Conservation (phyloP, 2,888 invertebrate species). For the Cryptophagus acutangulus region DNA sequence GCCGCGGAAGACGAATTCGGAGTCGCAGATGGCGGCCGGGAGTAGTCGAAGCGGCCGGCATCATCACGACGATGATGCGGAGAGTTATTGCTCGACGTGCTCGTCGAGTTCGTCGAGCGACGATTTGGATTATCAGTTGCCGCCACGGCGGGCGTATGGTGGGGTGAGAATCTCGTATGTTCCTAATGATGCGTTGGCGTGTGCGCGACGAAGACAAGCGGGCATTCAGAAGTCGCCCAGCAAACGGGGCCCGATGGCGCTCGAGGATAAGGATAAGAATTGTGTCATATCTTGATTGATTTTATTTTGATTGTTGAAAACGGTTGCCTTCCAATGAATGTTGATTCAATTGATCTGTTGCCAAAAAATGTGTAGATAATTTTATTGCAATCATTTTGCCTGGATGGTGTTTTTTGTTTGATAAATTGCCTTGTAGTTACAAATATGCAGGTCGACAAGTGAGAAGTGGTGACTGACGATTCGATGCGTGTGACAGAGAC, state of each 20-base stretch:
- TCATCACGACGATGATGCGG: constrained; percentile 58
- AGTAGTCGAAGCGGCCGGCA: constrained; percentile 24
- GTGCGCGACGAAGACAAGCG: constrained; percentile 65
- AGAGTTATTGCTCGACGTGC: constrained; percentile 86
- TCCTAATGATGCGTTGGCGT: constrained; percentile 84
- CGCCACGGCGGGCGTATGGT: constrained; percentile 77
- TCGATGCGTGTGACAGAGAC: too few relatives aligned
- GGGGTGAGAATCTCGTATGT: constrained; percentile 90
- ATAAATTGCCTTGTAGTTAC: too few relatives aligned
- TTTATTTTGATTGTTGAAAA: too few relatives aligned
- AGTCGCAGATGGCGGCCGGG: constrained; percentile 36
- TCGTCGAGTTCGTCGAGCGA: constrained; percentile 82
- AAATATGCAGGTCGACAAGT: too few relatives aligned
- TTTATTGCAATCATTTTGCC: too few relatives aligned
- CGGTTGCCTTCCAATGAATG: too few relatives aligned
- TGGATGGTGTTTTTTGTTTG: too few relatives aligned
- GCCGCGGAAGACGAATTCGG: constrained; percentile 41
- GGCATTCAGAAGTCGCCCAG: constrained; percentile 44
- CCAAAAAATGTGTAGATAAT: too few relatives aligned
- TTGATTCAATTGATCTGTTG: too few relatives aligned
- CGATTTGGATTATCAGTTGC: constrained; percentile 80
- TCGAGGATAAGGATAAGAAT: constrained; percentile 69
- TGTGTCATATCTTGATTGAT: constrained; percentile 78
- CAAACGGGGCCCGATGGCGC: constrained; percentile 41
- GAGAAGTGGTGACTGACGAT: too few relatives aligned